Evolutionary conservation across 2,888 invertebrate species (phyloP), one percentile per base, ranked within the genome.

Genomic region (Sphaeridia pumilis): DNA sequence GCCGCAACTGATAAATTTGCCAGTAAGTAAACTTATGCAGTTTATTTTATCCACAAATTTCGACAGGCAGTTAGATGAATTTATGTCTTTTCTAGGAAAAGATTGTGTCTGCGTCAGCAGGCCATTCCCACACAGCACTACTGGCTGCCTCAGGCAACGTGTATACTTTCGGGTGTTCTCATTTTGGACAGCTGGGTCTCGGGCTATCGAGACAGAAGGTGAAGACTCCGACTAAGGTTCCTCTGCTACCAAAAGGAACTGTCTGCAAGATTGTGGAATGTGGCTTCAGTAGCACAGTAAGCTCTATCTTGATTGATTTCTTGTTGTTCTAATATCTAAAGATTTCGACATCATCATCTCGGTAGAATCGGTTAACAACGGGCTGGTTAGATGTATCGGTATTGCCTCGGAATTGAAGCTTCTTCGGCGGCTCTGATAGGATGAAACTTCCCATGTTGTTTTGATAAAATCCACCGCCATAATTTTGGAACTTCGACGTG

Each of bases 71-170:
- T 14, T 31, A 10, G 10, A 31, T 14, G 14, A 31, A 10, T 31
- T 14, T n/a, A 12, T 31, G 43, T 24, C n/a, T 3, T 17, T 35
- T 54, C 26, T 34, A 77, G 41, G 79, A 82, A 66, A 78, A 79
- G 45, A 76, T 88, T 25, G 72, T 79, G 0, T 74, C 80, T 52
- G 73, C 90, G 1, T 78, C 82, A 46, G 85, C 88, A 53, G 93
- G 93, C 0, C 90, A 92, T 69, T 93, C 92, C 72, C 94, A 94
- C 70, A 84, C 84, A 2, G 78, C 89, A 56, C 89, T 86, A 1
- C 72, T 90, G 1, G 83, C 87, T 25, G 76, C 77, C 1, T 79
- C 82, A 63, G 88, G 88, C 4, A 61, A 78, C 5, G 70, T 88
- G 1, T 87, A 84, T 65, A 78, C 82, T 0, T 92, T 90, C 87